Percentiles rank a stretch among this genome's conserved stretches.
Conservation (phyloP, 1,140 invertebrate genomes). For the Heliconius hermathena region DNA sequence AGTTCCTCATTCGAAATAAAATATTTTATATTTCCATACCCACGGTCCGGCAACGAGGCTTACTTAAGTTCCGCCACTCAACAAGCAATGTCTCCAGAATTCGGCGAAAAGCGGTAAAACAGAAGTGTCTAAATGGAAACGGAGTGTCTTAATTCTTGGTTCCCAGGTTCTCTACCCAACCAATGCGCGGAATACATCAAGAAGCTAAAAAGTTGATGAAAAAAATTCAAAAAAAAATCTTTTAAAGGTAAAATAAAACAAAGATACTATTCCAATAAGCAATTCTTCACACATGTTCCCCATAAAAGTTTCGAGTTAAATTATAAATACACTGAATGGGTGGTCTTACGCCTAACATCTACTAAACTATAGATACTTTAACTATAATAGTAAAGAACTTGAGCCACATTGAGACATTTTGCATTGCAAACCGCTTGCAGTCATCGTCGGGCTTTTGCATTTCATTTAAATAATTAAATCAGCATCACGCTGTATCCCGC, state of each 20-base stretch:
- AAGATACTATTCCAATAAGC: not conserved
- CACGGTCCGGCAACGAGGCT: too few relatives aligned
- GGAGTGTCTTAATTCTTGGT: not conserved
- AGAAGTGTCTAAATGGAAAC: not conserved
- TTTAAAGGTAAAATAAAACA: not conserved
- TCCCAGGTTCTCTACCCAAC: not conserved
- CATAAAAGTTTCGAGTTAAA: conserved; percentile 25
- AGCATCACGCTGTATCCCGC: too few relatives aligned
- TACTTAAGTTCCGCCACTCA: not conserved
- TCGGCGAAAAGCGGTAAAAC: not conserved
- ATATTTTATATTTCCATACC: not conserved
- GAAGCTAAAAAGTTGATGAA: too few relatives aligned
- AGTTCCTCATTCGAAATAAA: not conserved
- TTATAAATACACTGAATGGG: conserved; percentile 23
- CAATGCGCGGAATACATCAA: too few relatives aligned
- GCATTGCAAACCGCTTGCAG: conserved; percentile 33
- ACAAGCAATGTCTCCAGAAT: not conserved
- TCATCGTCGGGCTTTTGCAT: conserved; percentile 40
- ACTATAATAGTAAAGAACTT: conserved; percentile 17
- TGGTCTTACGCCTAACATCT: not conserved
- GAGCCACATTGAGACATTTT: conserved; percentile 35
- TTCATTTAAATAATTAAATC: conserved; percentile 43
- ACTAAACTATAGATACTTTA: not conserved
- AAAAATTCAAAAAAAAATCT: not conserved
- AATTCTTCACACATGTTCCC: conserved; percentile 18